Evolutionary conservation across 2,113 vertebrate species (phyloP).

Genomic region (Lepidothrix coronata): DNA sequence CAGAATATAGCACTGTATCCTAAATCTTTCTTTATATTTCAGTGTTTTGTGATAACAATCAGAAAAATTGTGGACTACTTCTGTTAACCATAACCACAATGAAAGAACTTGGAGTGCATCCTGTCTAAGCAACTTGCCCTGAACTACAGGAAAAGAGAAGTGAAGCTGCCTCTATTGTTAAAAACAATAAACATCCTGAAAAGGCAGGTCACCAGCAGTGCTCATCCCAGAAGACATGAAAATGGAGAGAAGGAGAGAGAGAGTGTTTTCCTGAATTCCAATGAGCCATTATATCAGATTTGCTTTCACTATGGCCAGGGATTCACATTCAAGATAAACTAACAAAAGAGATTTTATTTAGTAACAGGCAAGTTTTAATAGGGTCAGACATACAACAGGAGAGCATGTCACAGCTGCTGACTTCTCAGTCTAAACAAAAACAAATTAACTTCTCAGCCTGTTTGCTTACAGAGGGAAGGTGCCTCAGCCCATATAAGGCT

Average conservation of each 20-base stretch:
- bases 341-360: slow-evolving; percentile 32
- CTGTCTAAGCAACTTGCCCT: background rate
- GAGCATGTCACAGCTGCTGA: background rate
- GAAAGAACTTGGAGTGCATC: background rate
- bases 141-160: background rate
- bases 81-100: background rate
- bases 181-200: background rate
- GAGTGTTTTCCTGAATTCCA: background rate
- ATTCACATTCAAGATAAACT: slow-evolving; percentile 24
- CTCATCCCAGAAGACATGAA: background rate
- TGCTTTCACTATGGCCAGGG: background rate
- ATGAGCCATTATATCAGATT: background rate
- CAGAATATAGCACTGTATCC: background rate
- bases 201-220: background rate
- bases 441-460: background rate
- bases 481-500: background rate
- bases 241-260: background rate
- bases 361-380: slow-evolving; percentile 22
- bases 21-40: background rate
- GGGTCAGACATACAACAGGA: background rate
- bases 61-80: background rate
- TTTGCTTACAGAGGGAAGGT: background rate
- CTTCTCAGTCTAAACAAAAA: slow-evolving; percentile 53
- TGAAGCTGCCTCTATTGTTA: background rate
- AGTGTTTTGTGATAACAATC: background rate